Evolutionary conservation across 2,113 vertebrate species (phyloP), one percentile per base, ranked within the genome.

Genomic region (Eulemur macaco): DNA sequence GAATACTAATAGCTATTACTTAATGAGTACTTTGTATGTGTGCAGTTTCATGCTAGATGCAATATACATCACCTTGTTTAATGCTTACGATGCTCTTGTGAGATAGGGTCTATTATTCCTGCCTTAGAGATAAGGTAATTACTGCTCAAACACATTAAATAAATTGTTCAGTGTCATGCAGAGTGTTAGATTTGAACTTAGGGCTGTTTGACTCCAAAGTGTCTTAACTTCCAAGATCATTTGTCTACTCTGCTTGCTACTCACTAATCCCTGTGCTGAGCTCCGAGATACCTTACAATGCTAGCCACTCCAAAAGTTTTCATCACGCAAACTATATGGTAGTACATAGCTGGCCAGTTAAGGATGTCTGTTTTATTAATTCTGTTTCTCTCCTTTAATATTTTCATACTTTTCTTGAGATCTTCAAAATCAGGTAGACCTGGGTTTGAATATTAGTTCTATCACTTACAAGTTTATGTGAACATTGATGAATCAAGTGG

Each of bases 61-160:
- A 76, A 42, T 54, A 58, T 90, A 73, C 12, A 80, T 96, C 93
- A 94, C 66, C 47, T 56, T 14, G 27, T 86, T 86, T 93, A 91
- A 89, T 60, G 64, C 69, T 78, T 47, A 82, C 10, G 21, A 78
- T 34, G 56, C 37, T 64, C 47, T 37, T 78, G 37, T 88, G 60
- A 89, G 37, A 91, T 69, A 74, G 23, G 25, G 80, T 80, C 66
- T 86, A 78, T 96, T 78, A 96, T 82, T 90, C 50, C 88, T 91
- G 82, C 60, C 73, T 89, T 83, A 69, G 42, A 93, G 85, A 76
- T 78, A 74, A 93, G 42, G 64, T 91, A 94, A 93, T 94, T 82
- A 74, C 27, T 68, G 25, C 12, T 93, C 14, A 56, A 78, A 54
- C 27, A 68, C 77, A 31, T 94, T 86, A 69, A 93, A 82, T 47